A percentile compares a stretch with the other conserved stretches of the same genome.
phyloP scores from a whole-genome alignment of 2,113 vertebrate genomes.

The Crocuta crocuta region DNA sequence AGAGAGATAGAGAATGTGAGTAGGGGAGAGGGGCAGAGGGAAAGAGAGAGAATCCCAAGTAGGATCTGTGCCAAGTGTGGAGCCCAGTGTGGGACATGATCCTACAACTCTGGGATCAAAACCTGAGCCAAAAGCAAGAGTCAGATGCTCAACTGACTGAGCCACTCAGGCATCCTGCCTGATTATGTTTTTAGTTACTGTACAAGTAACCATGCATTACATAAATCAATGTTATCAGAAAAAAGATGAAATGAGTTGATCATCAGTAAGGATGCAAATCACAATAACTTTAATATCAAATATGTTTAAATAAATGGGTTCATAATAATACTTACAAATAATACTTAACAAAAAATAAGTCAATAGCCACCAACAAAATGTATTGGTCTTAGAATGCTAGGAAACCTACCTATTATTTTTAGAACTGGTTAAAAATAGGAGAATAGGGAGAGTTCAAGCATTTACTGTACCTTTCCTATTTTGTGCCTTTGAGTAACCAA shows the following conservation, averaged over 20 bases:
- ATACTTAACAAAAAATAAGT: background rate
- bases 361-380: background rate
- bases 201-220: background rate
- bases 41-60: no score
- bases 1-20: no score
- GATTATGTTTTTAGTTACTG: conserved; percentile 24
- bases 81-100: no score
- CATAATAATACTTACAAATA: background rate
- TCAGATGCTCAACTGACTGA: no score
- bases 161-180: no score
- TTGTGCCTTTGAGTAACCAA: background rate
- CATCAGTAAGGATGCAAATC: conserved; percentile 16
- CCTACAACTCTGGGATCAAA: no score
- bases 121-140: no score
- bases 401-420: background rate
- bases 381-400: background rate
- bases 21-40: no score
- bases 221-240: conserved; percentile 22
- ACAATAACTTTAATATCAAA: background rate
- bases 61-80: no score
- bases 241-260: conserved; percentile 28
- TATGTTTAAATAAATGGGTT: background rate
- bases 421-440: background rate
- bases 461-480: background rate
- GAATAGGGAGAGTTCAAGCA: background rate